Evolutionary conservation across 2,113 vertebrate genomes (phyloP).

Genomic region (Ctenomys sociabilis): DNA sequence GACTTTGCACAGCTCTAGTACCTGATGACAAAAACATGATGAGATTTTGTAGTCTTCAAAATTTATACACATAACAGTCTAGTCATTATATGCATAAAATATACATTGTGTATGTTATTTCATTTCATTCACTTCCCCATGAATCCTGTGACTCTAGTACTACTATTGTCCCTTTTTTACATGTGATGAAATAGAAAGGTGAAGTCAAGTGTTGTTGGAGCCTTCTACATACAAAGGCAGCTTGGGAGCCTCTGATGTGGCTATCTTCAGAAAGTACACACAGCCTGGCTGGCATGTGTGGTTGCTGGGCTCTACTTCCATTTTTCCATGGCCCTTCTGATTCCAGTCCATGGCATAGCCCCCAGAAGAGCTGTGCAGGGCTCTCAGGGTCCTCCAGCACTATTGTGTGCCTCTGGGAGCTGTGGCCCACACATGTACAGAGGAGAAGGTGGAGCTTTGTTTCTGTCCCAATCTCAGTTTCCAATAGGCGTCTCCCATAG

Average conservation of each 20-base stretch:
- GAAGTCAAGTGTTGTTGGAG: not conserved
- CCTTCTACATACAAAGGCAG: not conserved
- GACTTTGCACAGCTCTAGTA: not conserved
- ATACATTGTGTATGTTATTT: not conserved
- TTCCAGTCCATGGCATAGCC: too few relatives aligned
- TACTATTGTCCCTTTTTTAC: not conserved
- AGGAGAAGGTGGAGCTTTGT: not conserved
- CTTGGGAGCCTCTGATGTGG: not conserved
- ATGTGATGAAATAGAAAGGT: not conserved
- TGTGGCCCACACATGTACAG: accelerated
- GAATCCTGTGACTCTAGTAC: not conserved
- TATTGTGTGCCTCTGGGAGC: accelerated
- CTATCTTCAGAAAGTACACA: not conserved
- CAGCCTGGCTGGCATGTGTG: accelerated
- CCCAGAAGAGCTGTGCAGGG: not conserved
- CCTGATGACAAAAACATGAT: not conserved
- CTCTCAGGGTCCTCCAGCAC: not conserved
- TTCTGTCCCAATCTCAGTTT: not conserved
- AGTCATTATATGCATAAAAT: not conserved
- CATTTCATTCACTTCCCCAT: not conserved
- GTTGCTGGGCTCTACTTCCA: not conserved
- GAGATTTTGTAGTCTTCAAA: not conserved
- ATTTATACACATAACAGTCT: not conserved
- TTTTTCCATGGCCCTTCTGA: not conserved
- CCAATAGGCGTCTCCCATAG: not conserved